Evolutionary conservation across 2,888 invertebrate genomes (phyloP), one percentile per base, ranked within the genome.

Genomic region (Neoaliturus tenellus): DNA sequence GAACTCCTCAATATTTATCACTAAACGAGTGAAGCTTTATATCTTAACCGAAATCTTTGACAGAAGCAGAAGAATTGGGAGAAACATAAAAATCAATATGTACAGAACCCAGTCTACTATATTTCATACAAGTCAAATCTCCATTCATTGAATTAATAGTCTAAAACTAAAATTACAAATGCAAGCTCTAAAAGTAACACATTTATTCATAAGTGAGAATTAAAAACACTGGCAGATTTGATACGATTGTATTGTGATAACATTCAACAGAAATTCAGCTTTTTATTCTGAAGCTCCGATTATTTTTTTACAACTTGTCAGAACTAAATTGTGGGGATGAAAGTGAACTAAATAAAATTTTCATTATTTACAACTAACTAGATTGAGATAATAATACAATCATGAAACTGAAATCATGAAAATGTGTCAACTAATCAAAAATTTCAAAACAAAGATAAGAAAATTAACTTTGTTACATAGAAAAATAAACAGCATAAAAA

Each of bases 111-210:
- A 62, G 62, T 14, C 62, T 62, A 62, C 28, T 62, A 28, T 62
- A 62, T 62, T 62, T 62, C 28, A 14, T 62, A 62, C 62, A 62
- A 62, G 62, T 25, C 1, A 62, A 28, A 62, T 62, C 62, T 62
- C 31, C 62, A 62, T 51, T 23, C 20, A 62, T 2, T 20, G 62
- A 58, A 23, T 14, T 20, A 62, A 28, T 62, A 62, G 31, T 12
- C 28, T 62, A 62, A 62, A 28, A 62, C 62, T 62, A 62, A 14
- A 17, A 25, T 62, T 62, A 62, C 62, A 62, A 62, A 62, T 62
- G 62, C 62, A 62, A 62, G 62, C 62, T 62, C 62, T 62, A 28
- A 28, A 28, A 62, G 62, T 62, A 28, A 62, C 62, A 62, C 28
- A 62, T 62, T 51, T 51, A 51, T 51, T 51, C 51, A 2, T 62